These are phyloP conservation scores for Anticlea derivata DNA, from an alignment of 2,888 invertebrate genomes.

Conservation along the genomic window DNA sequence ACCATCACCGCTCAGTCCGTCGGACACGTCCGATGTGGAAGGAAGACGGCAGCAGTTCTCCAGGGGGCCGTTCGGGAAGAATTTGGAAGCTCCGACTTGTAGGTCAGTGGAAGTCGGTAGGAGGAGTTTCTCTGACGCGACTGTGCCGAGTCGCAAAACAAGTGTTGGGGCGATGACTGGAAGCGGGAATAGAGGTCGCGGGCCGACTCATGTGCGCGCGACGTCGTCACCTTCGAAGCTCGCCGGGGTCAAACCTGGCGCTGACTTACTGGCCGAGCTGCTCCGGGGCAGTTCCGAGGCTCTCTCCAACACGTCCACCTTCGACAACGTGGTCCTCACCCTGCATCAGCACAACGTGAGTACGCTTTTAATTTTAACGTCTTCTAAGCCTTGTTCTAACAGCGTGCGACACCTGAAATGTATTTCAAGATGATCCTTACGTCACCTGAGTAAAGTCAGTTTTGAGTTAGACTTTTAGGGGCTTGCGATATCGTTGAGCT, in stretches of 20 bases:
- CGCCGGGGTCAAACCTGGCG: constrained; percentile 82
- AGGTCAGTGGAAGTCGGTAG: constrained; percentile 84
- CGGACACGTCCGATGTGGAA: constrained; percentile 83
- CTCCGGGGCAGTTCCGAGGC: constrained; percentile 92
- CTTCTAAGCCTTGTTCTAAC: too few relatives aligned
- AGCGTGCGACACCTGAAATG: too few relatives aligned
- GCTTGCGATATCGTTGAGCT: too few relatives aligned
- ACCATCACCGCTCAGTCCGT: constrained; percentile 86
- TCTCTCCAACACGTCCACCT: constrained; percentile 84
- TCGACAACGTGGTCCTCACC: constrained; percentile 79
- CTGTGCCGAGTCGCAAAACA: constrained; percentile 84
- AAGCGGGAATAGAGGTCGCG: constrained; percentile 68
- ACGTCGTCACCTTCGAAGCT: constrained; percentile 92
- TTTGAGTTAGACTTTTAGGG: too few relatives aligned
- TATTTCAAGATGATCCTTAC: too few relatives aligned
- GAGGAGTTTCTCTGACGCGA: constrained; percentile 73
- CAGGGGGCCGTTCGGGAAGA: constrained; percentile 86
- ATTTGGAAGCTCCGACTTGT: constrained; percentile 70
- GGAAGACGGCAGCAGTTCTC: constrained; percentile 80
- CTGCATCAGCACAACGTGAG: constrained; percentile 80
- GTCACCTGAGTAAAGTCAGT: too few relatives aligned
- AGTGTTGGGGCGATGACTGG: constrained; percentile 82
- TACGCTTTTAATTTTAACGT: constrained; percentile 43
- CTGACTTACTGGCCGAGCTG: constrained; percentile 89
- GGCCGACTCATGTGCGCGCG: constrained; percentile 88